Percentiles rank a stretch among this genome's conserved stretches.
These are phyloP conservation scores for Lepidochitona cinerea DNA, from an alignment of 2,888 invertebrate species.

Conservation along the genomic window DNA sequence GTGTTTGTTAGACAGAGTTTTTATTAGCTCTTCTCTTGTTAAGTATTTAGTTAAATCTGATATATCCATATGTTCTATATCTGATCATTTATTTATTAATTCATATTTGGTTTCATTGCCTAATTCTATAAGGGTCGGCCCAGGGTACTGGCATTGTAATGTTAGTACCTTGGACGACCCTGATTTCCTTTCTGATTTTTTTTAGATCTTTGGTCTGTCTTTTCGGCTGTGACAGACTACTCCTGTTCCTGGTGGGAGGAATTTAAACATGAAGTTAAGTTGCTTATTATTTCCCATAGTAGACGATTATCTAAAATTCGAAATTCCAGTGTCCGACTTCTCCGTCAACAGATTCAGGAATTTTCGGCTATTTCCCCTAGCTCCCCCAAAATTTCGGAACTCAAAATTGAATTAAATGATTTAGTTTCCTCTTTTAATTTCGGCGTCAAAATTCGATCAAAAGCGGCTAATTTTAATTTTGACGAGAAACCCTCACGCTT, in stretches of 20 bases:
- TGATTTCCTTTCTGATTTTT: not conserved
- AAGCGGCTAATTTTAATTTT: not conserved
- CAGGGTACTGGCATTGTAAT: not conserved
- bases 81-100: not conserved
- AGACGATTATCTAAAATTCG: not conserved
- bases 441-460: not conserved
- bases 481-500: not conserved
- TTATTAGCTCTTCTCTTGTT: not conserved
- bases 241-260: not conserved
- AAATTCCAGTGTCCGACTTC: not conserved
- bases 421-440: not conserved
- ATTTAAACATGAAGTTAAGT: not conserved
- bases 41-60: not conserved
- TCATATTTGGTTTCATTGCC: not conserved
- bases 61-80: not conserved
- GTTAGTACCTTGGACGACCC: not conserved
- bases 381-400: not conserved
- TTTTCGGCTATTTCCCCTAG: not conserved
- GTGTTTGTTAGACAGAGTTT: not conserved
- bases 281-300: not conserved
- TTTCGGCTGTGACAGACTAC: not conserved
- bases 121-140: not conserved
- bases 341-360: not conserved
- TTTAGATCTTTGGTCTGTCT: conserved; percentile 1
- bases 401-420: not conserved